A percentile compares a stretch with the other conserved stretches of the same genome.
These are phyloP conservation scores for Siphamia tubifer DNA, from an alignment of 2,113 vertebrate species.

Conservation along the genomic window DNA sequence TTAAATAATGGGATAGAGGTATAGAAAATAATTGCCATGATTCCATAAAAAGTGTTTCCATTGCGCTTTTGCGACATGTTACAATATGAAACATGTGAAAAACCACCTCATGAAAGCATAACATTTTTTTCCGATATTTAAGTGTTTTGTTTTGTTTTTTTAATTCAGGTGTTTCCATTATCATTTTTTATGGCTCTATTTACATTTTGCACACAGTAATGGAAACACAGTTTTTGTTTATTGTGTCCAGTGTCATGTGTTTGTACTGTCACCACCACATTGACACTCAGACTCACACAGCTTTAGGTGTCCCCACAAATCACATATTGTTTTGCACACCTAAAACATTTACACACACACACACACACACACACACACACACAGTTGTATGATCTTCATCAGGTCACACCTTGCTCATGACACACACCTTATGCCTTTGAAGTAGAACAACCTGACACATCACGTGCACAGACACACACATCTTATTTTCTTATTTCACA, in stretches of 20 bases:
- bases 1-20: no score
- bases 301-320: slow-evolving; percentile 30
- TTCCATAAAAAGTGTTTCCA: no score
- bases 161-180: no score
- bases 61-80: no score
- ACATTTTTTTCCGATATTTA: no score
- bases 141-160: no score
- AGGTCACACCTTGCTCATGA: slow-evolving; percentile 40
- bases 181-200: no score
- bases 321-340: slow-evolving; percentile 2
- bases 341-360: background rate
- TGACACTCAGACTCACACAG: slow-evolving; percentile 4
- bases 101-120: no score
- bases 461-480: slow-evolving; percentile 8
- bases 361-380: background rate
- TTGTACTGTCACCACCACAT: slow-evolving; percentile 58
- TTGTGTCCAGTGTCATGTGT: slow-evolving; percentile 26
- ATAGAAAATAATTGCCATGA: no score
- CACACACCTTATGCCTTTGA: slow-evolving; percentile 87
- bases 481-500: slow-evolving; percentile 2
- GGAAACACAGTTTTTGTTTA: no score
- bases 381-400: slow-evolving; percentile 51
- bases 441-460: slow-evolving; percentile 69
- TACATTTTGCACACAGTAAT: no score
- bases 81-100: no score